Conservation (phyloP, 1,140 invertebrate genomes). For the Nasonia giraulti region DNA sequence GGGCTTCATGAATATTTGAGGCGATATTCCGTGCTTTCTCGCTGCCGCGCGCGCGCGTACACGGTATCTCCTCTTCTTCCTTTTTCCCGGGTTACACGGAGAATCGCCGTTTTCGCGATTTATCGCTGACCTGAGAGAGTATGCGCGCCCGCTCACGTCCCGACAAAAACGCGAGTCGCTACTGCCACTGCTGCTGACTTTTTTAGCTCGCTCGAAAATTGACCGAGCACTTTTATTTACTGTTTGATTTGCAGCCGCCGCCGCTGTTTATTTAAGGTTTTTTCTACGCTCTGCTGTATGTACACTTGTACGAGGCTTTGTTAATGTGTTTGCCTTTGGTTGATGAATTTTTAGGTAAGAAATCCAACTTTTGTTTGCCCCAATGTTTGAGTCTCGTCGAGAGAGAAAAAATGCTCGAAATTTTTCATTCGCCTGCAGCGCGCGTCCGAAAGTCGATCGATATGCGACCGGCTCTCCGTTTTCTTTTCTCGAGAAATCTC, state of each 20-base stretch:
- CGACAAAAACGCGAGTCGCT: slow-evolving; percentile 11
- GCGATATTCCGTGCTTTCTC: slow-evolving; percentile 45
- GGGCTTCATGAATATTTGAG: slow-evolving; percentile 53
- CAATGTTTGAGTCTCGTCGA: not conserved
- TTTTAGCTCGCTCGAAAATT: slow-evolving; percentile 38
- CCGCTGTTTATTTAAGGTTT: slow-evolving; percentile 29
- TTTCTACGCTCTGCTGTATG: not conserved
- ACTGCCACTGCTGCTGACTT: not conserved
- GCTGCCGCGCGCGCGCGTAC: too few relatives aligned
- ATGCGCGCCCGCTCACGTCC: not conserved
- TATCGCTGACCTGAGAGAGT: slow-evolving; percentile 42
- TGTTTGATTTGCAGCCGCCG: slow-evolving; percentile 21
- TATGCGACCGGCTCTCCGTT: too few relatives aligned
- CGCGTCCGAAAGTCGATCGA: not conserved
- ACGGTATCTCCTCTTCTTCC: not conserved
- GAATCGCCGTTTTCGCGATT: slow-evolving; percentile 49
- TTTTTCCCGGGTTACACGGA: slow-evolving; percentile 30
- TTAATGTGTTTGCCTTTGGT: slow-evolving; percentile 17
- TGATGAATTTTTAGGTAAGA: slow-evolving; percentile 21
- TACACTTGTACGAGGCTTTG: not conserved
- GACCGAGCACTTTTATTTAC: slow-evolving; percentile 47
- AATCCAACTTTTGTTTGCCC: slow-evolving; percentile 12
- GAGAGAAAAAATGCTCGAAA: not conserved
- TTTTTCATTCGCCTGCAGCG: not conserved
- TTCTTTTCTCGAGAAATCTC: too few relatives aligned